Evolutionary conservation across 2,888 invertebrate species (phyloP).

Genomic region (Allolobophora icterica): DNA sequence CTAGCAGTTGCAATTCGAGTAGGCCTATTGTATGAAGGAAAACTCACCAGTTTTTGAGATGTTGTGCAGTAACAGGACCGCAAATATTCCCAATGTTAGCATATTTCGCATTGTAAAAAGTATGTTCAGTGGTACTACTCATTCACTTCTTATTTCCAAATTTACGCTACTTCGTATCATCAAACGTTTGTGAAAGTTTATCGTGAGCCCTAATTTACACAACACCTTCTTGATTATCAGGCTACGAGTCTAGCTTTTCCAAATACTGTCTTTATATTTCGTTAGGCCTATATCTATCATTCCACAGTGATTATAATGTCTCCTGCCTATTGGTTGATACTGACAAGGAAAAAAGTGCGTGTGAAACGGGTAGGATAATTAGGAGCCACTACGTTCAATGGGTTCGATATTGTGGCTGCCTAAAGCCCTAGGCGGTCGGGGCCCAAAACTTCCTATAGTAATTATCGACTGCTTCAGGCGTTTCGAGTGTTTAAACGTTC

Average conservation of each 20-base stretch:
- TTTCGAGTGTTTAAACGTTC: neutral
- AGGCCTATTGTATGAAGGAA: neutral
- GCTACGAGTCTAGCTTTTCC: neutral
- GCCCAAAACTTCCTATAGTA: neutral
- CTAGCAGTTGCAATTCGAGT: neutral
- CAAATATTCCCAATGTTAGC: neutral
- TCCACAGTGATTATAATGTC: neutral
- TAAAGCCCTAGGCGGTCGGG: neutral
- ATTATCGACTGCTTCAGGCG: neutral
- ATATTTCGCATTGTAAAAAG: neutral
- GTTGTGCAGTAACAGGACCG: neutral
- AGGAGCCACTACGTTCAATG: neutral
- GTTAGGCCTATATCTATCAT: too few species aligned
- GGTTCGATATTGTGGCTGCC: neutral
- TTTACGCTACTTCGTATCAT: neutral
- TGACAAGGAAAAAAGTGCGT: neutral
- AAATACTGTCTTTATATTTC: neutral
- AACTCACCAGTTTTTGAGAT: neutral
- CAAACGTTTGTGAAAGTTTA: neutral
- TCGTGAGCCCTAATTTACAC: neutral
- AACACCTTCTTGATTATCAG: neutral
- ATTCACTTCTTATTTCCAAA: neutral
- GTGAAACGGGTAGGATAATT: neutral
- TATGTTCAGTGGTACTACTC: neutral
- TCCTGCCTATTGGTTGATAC: neutral